Conservation (phyloP, 2,797 vertebrate genomes). For the Erethizon dorsatum region DNA sequence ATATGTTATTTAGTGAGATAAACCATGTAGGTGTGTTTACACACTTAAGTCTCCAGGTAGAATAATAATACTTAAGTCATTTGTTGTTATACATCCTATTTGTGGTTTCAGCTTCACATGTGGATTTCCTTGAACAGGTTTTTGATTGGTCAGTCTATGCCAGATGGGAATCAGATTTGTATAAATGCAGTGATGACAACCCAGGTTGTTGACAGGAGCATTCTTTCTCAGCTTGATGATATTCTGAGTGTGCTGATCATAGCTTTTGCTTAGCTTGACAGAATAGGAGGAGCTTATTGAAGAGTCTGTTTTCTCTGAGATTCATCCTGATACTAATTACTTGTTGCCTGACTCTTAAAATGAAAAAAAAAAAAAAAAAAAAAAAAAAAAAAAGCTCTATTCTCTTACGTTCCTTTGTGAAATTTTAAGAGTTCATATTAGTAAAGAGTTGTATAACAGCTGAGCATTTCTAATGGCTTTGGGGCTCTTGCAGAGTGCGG, state of each 20-base stretch:
- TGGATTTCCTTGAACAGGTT: not conserved
- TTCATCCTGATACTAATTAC: conserved; percentile 46
- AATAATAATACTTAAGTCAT: not conserved
- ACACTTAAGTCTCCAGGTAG: not conserved
- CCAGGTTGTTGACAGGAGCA: not conserved
- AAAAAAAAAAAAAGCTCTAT: not conserved
- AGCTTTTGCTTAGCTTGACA: conserved; percentile 8
- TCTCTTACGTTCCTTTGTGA: not conserved
- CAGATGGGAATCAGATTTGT: not conserved
- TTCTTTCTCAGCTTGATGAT: not conserved
- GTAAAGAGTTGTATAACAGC: not conserved
- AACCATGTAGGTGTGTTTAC: not conserved
- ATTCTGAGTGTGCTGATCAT: not conserved
- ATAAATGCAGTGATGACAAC: not conserved
- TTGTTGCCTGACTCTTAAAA: conserved; percentile 48
- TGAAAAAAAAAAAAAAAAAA: not conserved
- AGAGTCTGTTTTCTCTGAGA: conserved; percentile 11
- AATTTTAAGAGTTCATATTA: conserved; percentile 28
- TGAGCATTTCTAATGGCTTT: conserved; percentile 41
- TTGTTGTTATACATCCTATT: not conserved
- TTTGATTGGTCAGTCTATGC: conserved; percentile 7
- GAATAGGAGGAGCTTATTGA: not conserved
- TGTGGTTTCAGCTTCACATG: not conserved
- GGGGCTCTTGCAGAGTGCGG: not conserved
- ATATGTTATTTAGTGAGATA: not conserved